Evolutionary conservation across 2,888 invertebrate species (phyloP).

Genomic region (Dorcus hopei): DNA sequence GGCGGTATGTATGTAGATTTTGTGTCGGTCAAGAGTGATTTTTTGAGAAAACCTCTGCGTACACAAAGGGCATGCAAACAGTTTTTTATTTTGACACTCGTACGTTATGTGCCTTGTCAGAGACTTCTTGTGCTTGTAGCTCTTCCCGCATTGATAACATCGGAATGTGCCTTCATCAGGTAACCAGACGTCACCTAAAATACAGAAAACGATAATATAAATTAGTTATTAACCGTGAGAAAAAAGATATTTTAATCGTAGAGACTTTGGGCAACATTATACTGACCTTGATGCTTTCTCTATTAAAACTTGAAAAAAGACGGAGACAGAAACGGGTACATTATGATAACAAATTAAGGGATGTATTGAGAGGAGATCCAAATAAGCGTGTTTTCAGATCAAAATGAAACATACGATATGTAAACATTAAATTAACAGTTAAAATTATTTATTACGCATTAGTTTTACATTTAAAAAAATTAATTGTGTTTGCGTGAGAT

Average conservation of each 20-base stretch:
- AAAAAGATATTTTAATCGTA: not conserved
- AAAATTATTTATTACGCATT: too few relatives aligned
- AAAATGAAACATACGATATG: too few relatives aligned
- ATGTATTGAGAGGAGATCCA: too few relatives aligned
- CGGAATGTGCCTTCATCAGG: not conserved
- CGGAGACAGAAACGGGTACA: too few relatives aligned
- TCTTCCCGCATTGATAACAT: conserved; percentile 10
- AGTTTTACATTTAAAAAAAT: too few relatives aligned
- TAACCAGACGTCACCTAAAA: not conserved
- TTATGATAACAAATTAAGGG: too few relatives aligned
- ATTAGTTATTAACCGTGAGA: too few relatives aligned
- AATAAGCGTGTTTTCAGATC: too few relatives aligned
- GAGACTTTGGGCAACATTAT: too few relatives aligned
- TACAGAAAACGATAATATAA: not conserved
- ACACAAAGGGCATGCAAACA: conserved; percentile 38
- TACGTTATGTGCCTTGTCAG: conserved; percentile 17
- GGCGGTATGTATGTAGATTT: not conserved
- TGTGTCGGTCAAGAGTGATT: conserved; percentile 19
- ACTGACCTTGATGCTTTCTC: too few relatives aligned
- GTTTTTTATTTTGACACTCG: conserved; percentile 13
- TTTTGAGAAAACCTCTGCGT: conserved; percentile 39
- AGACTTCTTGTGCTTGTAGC: conserved; percentile 15
- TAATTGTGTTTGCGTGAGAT: conserved; percentile 2
- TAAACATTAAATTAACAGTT: too few relatives aligned
- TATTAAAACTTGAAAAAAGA: too few relatives aligned